Conservation (phyloP, 92 coral and sea anemone species). For the Scolanthus callimorphus region DNA sequence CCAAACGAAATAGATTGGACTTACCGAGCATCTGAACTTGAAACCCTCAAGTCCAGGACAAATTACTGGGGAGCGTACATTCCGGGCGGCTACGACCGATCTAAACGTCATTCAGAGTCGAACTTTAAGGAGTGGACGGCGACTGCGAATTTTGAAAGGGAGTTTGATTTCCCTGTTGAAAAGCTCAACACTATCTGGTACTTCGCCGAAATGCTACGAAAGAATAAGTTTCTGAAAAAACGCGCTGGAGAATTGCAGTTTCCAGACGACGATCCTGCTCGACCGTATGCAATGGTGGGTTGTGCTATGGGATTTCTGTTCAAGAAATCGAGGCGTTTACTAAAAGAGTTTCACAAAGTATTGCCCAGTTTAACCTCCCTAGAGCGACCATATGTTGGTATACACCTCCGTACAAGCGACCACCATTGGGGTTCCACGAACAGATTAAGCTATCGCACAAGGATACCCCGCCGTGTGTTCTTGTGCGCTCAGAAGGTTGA, state of each 20-base stretch:
- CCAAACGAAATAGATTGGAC: conserved; percentile 42
- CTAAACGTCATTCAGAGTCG: conserved; percentile 5
- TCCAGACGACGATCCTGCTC: conserved; percentile 6
- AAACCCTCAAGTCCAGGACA: not conserved
- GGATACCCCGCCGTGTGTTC: conserved; percentile 20
- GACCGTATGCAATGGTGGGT: conserved; percentile 35
- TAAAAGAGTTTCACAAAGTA: conserved; percentile 24
- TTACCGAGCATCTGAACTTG: conserved; percentile 13
- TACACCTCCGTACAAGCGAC: conserved; percentile 42
- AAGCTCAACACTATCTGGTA: conserved; percentile 29
- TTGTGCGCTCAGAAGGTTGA: conserved; percentile 26
- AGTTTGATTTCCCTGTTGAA: conserved; percentile 16
- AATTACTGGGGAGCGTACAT: conserved; percentile 27
- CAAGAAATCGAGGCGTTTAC: conserved; percentile 23
- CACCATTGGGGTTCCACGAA: conserved; percentile 46
- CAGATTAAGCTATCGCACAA: conserved; percentile 16
- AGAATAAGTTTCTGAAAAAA: conserved; percentile 12
- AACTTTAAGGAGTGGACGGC: conserved; percentile 22
- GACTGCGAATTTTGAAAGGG: conserved; percentile 4
- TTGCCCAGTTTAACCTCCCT: not conserved
- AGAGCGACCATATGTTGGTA: conserved; percentile 22
- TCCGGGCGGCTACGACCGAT: conserved; percentile 28
- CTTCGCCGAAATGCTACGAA: conserved; percentile 22
- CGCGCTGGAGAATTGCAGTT: conserved; percentile 35
- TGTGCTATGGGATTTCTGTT: conserved; percentile 42